Evolutionary conservation across 1,140 invertebrate species (phyloP), one percentile per base, ranked within the genome.

Genomic region (Zaprionus africanus): DNA sequence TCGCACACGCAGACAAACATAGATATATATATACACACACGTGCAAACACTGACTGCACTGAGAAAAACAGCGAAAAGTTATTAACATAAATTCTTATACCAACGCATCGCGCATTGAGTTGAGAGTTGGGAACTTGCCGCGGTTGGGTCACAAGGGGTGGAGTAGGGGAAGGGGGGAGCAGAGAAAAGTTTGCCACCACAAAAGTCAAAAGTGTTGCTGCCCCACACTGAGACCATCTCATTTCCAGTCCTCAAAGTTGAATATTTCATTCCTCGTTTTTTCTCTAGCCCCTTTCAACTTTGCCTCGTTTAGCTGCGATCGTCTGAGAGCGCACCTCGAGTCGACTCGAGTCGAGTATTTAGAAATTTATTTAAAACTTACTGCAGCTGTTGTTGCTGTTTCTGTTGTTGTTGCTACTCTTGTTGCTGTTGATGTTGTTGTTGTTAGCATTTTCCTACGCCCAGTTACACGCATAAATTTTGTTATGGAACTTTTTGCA

Each of bases 311-410:
- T 79, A 72, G 79, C 80, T 74, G 83, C 84, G 83, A 86, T 86
- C 83, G 83, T 76, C 72, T 75, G 69, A 81, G 85, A 74, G 73
- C 74, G 69, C 73, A 79, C 62, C 63, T 72, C 59, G 66, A 70
- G 72, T 75, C 51, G 58, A 69, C 43, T 69, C 69, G 67, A 70
- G 49, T 70, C 69, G 81, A 87, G 83, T 88, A 87, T 87, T 87
- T 87, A 83, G 83, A 87, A 86, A 87, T 87, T 87, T 88, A 87
- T 87, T 87, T 87, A 88, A 88, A 87, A 87, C 63, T 88, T 87
- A 61, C 54, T 34, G 53, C 56, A 65, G 65, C 61, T 34, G 31
- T 31, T 31, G 28, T 28, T 28, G 51, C 34, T 36, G 43, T 58
- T 66, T 43, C 17, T 57, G 5, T 63, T 43, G 11, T 17, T 68